phyloP scores from a whole-genome alignment of 2,113 vertebrate genomes.

The Nothoprocta perdicaria region DNA sequence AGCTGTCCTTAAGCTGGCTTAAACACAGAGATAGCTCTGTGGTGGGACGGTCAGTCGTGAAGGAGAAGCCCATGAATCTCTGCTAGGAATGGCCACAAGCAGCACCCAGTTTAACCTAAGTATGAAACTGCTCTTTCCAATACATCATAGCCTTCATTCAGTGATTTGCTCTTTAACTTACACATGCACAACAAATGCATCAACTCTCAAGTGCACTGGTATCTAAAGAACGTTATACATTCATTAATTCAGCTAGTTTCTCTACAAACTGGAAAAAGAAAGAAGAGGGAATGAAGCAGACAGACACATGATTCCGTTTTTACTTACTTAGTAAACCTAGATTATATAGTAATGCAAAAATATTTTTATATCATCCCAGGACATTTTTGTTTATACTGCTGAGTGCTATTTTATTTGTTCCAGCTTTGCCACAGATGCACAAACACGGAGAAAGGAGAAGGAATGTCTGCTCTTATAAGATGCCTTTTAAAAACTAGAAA shows the following conservation, averaged over 20 bases:
- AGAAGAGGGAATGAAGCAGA: neutral
- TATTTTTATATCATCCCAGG: conserved; percentile 34
- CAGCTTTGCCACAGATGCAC: conserved; percentile 32
- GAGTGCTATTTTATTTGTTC: conserved; percentile 32
- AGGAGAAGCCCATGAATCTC: neutral
- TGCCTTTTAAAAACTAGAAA: conserved; percentile 14
- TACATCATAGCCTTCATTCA: neutral
- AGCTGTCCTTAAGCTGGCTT: neutral
- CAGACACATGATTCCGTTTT: neutral
- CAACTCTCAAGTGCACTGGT: accelerated
- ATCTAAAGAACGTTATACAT: neutral
- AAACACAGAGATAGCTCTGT: neutral
- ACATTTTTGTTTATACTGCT: conserved; percentile 10
- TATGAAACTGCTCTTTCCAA: neutral
- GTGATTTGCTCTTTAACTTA: neutral
- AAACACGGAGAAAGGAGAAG: conserved; percentile 16
- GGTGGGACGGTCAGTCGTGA: neutral
- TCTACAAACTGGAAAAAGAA: neutral
- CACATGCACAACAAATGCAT: accelerated
- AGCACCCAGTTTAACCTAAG: neutral
- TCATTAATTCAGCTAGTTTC: neutral
- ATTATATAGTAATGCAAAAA: neutral
- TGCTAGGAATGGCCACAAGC: neutral
- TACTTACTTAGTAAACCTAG: neutral
- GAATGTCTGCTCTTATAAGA: neutral